A percentile compares a stretch with the other conserved stretches of the same genome.
These are phyloP conservation scores for Drosophila ezoana DNA, from an alignment of 2,888 invertebrate genomes.

Conservation along the genomic window DNA sequence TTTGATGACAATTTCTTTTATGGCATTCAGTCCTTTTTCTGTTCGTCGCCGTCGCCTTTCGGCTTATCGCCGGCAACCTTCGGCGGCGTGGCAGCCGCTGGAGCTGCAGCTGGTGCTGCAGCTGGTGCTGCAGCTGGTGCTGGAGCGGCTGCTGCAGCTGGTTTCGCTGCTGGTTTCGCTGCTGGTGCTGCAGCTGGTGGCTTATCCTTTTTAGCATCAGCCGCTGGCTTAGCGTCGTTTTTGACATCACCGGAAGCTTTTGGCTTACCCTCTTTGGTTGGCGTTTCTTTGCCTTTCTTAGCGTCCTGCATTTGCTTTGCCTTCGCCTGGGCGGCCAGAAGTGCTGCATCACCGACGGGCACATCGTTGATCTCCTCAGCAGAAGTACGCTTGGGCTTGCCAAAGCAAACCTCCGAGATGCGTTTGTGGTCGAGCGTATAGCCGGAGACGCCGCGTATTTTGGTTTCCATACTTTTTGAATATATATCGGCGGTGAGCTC, in stretches of 20 bases:
- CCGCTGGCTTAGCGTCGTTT: neutral
- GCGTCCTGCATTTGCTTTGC: constrained; percentile 22
- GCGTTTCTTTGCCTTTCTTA: constrained; percentile 1
- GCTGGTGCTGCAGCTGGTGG: neutral
- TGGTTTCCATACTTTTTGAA: constrained; percentile 87
- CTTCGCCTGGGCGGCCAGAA: constrained; percentile 7
- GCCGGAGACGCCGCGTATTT: constrained; percentile 87
- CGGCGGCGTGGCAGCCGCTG: neutral
- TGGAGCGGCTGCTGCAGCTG: neutral
- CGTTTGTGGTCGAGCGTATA: constrained; percentile 40
- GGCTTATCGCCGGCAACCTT: neutral
- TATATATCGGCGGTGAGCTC: constrained; percentile 93
- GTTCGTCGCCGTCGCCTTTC: neutral
- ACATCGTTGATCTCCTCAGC: constrained; percentile 48
- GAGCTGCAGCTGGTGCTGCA: neutral
- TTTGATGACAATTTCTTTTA: neutral
- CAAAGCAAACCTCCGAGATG: constrained; percentile 59
- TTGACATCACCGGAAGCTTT: neutral
- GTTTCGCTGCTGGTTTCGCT: neutral
- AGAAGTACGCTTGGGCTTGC: constrained; percentile 55
- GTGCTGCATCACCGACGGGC: constrained; percentile 54
- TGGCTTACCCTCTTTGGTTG: neutral
- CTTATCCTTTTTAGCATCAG: neutral
- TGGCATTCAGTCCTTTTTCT: too few relatives aligned
- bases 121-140: neutral